These are phyloP conservation scores for Scolopax bukidnonensis DNA, from an alignment of 2,797 vertebrate species.

Conservation along the genomic window DNA sequence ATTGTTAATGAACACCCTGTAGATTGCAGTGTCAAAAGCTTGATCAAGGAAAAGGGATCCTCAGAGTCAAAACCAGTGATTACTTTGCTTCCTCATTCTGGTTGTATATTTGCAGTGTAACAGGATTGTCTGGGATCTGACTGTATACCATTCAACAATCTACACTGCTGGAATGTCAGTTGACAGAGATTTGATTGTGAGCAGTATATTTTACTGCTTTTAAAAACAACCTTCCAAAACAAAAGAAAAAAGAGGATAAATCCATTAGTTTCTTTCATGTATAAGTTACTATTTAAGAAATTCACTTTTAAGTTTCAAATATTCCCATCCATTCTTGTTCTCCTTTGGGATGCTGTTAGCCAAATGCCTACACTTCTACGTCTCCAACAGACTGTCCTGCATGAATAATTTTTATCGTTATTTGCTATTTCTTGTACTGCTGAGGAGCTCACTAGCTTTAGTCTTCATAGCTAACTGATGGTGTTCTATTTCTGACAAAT, in stretches of 20 bases:
- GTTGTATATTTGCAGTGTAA: not conserved
- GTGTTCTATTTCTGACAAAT: not conserved
- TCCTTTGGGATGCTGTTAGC: not conserved
- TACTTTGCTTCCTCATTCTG: slow-evolving; percentile 11
- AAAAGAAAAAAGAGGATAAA: not conserved
- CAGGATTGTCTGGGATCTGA: not conserved
- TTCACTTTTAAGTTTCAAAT: not conserved
- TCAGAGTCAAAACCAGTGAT: not conserved
- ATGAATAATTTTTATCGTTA: not conserved
- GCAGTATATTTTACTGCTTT: not conserved
- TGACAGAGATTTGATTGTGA: not conserved
- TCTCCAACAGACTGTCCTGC: not conserved
- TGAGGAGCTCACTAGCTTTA: not conserved
- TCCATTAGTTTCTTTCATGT: not conserved
- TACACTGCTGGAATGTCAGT: not conserved
- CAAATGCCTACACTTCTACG: not conserved
- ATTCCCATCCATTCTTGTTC: not conserved
- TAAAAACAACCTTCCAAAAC: not conserved
- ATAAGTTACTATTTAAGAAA: not conserved
- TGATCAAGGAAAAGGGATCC: slow-evolving; percentile 38
- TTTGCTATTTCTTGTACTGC: not conserved
- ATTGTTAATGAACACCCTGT: slow-evolving; percentile 41
- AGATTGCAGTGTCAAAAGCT: not conserved
- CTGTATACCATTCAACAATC: not conserved
- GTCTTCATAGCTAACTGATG: not conserved